Evolutionary conservation across 2,797 vertebrate genomes (phyloP).

Genomic region (Nannoperca australis): DNA sequence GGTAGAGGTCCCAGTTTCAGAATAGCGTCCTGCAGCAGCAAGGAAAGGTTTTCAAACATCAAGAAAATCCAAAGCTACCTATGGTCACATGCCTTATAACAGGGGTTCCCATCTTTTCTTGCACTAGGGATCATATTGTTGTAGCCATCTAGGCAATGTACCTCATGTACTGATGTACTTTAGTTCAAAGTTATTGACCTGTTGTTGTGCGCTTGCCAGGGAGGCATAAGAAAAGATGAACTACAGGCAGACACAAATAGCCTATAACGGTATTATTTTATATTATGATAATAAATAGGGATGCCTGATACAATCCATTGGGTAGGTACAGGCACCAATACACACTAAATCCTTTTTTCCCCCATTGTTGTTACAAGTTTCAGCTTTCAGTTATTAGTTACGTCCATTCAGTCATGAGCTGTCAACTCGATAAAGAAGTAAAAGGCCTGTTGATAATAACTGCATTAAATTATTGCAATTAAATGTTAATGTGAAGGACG

Average conservation of each 20-base stretch:
- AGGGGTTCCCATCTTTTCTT: neutral
- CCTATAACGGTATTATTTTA: neutral
- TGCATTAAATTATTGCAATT: neutral
- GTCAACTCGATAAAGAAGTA: too few relatives aligned
- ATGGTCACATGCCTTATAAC: neutral
- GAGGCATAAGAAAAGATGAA: neutral
- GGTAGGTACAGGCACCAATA: too few relatives aligned
- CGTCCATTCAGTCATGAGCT: neutral
- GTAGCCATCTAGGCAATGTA: neutral
- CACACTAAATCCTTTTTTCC: neutral
- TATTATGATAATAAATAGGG: neutral
- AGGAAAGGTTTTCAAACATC: neutral
- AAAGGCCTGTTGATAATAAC: neutral
- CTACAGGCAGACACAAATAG: neutral
- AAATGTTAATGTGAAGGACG: neutral
- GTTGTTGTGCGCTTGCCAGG: neutral
- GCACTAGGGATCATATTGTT: neutral
- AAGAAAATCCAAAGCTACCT: neutral
- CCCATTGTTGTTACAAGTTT: neutral
- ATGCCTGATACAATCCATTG: neutral
- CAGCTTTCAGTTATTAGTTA: neutral
- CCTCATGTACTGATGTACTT: constrained; percentile 4
- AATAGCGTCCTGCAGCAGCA: constrained; percentile 89
- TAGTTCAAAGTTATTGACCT: constrained; percentile 9
- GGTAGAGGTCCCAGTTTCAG: constrained; percentile 95